Evolutionary conservation across 2,888 invertebrate genomes (phyloP).

Genomic region (Augochlorella aurata): DNA sequence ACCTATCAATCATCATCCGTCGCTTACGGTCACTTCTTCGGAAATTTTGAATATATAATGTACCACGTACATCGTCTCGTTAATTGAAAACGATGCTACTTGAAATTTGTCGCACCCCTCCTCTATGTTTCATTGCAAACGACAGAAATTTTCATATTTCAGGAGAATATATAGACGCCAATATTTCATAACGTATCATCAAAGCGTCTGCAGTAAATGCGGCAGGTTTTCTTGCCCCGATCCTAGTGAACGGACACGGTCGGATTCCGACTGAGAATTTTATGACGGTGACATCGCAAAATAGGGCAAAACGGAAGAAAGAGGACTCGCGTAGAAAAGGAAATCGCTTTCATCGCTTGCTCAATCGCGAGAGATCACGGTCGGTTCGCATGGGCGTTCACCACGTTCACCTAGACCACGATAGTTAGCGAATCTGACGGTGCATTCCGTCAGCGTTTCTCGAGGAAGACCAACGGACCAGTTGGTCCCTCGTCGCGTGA

Average conservation of each 20-base stretch:
- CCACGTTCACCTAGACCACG: conserved; percentile 38
- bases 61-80: too few species aligned
- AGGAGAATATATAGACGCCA: too few species aligned
- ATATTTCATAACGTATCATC: too few species aligned
- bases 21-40: too few species aligned
- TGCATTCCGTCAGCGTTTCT: conserved; percentile 34
- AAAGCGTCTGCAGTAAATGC: not conserved
- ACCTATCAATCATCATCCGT: too few species aligned
- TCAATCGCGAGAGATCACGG: conserved; percentile 27
- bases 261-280: conserved; percentile 16
- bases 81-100: too few species aligned
- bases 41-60: too few species aligned
- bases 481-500: not conserved
- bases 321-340: conserved; percentile 54
- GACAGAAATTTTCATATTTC: too few species aligned
- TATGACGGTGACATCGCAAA: conserved; percentile 25
- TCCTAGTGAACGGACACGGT: not conserved
- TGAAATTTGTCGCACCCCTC: too few species aligned
- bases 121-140: too few species aligned
- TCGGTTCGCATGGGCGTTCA: conserved; percentile 51
- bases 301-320: conserved; percentile 52
- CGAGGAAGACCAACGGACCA: conserved; percentile 20
- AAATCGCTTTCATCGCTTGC: conserved; percentile 60
- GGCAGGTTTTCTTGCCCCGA: not conserved
- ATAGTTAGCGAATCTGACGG: conserved; percentile 26